Percentiles rank a stretch among this genome's conserved stretches.
Conservation (phyloP, 2,888 invertebrate genomes). For the Drosophila flavopinicola region DNA sequence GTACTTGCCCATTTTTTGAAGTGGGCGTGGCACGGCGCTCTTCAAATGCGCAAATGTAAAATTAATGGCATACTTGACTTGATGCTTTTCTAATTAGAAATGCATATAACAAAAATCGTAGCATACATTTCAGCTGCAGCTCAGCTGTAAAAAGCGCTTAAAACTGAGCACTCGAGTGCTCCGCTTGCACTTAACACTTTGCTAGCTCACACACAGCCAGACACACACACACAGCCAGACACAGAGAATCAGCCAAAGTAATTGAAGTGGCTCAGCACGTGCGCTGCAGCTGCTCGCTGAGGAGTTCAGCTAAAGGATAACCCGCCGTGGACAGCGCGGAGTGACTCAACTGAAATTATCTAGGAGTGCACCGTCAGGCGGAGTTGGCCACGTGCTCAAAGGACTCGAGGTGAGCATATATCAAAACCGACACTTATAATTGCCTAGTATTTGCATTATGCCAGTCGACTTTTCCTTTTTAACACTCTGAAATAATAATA, state of each 20-base stretch:
- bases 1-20: constrained; percentile 47
- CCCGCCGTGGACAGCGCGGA: constrained; percentile 20
- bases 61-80: constrained; percentile 76
- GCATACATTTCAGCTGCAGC: constrained; percentile 44
- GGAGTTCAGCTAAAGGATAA: constrained; percentile 10
- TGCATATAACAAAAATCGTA: constrained; percentile 68
- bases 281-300: constrained; percentile 29
- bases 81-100: constrained; percentile 71
- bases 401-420: too few relatives aligned
- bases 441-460: too few relatives aligned
- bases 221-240: constrained; percentile 15
- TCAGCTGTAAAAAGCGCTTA: constrained; percentile 46
- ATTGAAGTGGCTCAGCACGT: constrained; percentile 62
- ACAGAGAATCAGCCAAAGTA: constrained; percentile 38
- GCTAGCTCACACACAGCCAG: constrained; percentile 9
- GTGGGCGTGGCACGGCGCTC: constrained; percentile 46
- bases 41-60: constrained; percentile 73
- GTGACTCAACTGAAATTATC: constrained; percentile 21
- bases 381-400: too few relatives aligned
- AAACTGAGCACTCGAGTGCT: constrained; percentile 52
- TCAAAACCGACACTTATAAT: too few relatives aligned
- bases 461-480: too few relatives aligned
- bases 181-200: constrained; percentile 64
- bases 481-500: too few relatives aligned
- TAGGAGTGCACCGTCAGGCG: too few relatives aligned